Evolutionary conservation across 2,113 vertebrate species (phyloP).

Genomic region (Uria lomvia): DNA sequence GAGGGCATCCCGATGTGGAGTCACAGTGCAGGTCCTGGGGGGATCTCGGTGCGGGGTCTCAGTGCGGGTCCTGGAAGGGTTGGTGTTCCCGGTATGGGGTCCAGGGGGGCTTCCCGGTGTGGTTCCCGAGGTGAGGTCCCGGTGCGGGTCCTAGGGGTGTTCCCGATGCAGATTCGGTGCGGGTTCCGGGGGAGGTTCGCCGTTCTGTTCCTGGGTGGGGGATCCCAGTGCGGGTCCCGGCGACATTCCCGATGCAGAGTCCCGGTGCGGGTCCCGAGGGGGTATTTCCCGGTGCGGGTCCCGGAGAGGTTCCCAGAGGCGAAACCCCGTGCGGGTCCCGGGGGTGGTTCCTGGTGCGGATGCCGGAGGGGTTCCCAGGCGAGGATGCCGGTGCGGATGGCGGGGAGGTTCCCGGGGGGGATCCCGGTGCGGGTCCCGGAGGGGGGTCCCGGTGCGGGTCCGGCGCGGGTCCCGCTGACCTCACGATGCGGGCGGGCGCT

Average conservation of each 20-base stretch:
- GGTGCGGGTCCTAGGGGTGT: not conserved
- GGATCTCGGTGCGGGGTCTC: too few species aligned
- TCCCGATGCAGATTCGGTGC: not conserved
- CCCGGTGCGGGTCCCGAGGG: not conserved
- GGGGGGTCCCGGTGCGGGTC: too few species aligned
- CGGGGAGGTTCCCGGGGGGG: too few species aligned
- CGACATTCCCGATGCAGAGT: not conserved
- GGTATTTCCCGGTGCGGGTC: not conserved
- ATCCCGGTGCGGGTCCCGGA: not conserved
- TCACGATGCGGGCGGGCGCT: slow-evolving; percentile 50
- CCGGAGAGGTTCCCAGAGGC: too few species aligned
- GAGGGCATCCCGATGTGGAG: too few species aligned
- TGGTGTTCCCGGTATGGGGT: not conserved
- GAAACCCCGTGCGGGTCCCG: not conserved
- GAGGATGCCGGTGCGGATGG: too few species aligned
- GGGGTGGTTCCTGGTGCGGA: not conserved
- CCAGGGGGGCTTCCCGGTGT: not conserved
- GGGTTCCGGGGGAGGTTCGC: too few species aligned
- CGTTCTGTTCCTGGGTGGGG: not conserved
- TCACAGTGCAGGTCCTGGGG: too few species aligned
- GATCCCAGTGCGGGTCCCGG: not conserved
- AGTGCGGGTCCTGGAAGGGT: too few species aligned
- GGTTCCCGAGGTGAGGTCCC: not conserved
- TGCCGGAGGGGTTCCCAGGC: too few species aligned
- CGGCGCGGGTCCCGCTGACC: slow-evolving; percentile 10